Base-by-base conservation (phyloP, 2,888 invertebrate genomes). In the Hydraecia micacea region DNA sequence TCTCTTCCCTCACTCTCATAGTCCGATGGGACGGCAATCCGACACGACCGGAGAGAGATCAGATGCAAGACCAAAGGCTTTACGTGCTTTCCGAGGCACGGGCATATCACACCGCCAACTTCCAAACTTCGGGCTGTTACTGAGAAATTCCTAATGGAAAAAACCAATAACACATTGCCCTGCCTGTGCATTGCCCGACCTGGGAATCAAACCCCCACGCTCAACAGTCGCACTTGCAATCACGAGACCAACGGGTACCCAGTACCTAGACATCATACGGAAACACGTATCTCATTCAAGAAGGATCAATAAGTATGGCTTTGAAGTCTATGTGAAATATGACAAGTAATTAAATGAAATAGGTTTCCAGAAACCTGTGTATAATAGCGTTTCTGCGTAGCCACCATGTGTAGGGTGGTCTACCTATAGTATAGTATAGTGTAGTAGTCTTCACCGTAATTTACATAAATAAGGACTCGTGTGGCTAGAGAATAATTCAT, bases 381-480 rank as follows among this genome's bases (percentile, higher is more conserved):
- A 66, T 65, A 49, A 28, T 28, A 55, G 11, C 58, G 9, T 68
- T 72, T 81, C 68, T 39, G 58, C 28, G 69, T 76, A 46, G 60
- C 55, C n/a, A 72, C n/a, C n/a, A 81, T 69, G 25, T 55, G 55
- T 21, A 65, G n/a, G 21, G 58, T n/a, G 25, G 42, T 39, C 25
- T 46, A 71, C 46, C 5, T 65, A n/a, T 67, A 32, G 42, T 62
- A 65, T 75, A n/a, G n/a, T n/a, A n/a, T n/a, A n/a, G n/a, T n/a
- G n/a, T n/a, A n/a, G n/a, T n/a, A n/a, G 52, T 65, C 15, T 60
- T 73, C 65, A 71, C 76, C 63, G 55, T 49, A 58, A 80, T 83
- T 83, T 66, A 63, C 75, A 80, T 77, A 73, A 65, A 75, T 85
- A 62, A 80, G 92, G 28, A 90, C 88, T 25, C 90, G 87, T 76